phyloP scores from a whole-genome alignment of 2,113 vertebrate genomes.

The Pristiophorus japonicus region DNA sequence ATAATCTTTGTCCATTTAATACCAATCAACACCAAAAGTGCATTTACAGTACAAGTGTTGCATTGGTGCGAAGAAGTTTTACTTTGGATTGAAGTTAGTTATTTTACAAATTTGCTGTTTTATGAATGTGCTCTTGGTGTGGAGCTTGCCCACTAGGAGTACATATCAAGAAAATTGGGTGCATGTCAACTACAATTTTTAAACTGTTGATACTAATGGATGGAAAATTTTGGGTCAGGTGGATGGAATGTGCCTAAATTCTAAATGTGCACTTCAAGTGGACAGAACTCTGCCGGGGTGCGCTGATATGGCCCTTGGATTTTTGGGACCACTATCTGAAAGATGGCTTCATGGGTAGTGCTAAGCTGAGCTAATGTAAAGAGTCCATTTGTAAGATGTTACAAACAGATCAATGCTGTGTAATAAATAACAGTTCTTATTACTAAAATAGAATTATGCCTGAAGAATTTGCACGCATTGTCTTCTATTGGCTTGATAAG shows the following conservation, averaged over 20 bases:
- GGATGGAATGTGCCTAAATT: background rate
- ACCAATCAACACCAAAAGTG: too few species aligned
- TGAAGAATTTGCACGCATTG: conserved; percentile 86
- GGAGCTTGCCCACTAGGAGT: background rate
- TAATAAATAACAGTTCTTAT: background rate
- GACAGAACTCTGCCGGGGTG: background rate
- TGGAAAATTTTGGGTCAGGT: background rate
- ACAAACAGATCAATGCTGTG: background rate
- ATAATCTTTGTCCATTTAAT: too few species aligned
- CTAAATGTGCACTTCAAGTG: background rate
- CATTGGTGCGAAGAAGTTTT: too few species aligned
- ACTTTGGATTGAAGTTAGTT: too few species aligned
- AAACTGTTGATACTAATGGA: background rate
- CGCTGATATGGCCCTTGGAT: background rate
- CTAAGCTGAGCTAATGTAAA: background rate
- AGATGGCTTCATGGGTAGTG: background rate
- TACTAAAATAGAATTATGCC: conserved; percentile 73
- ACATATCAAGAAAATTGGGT: background rate
- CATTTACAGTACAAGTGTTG: too few species aligned
- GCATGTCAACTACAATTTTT: background rate
- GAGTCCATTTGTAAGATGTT: background rate
- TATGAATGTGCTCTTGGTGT: background rate
- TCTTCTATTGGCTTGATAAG: conserved; percentile 77
- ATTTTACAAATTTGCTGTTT: background rate
- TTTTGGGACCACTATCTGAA: background rate